These are phyloP conservation scores for Apis mellifera DNA, from an alignment of 1,140 invertebrate genomes.

Conservation along the genomic window Amel_HAv3.1 CM009936.2:10846001-10846500, in stretches of 20 bases:
- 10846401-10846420: background rate
- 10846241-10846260: background rate
- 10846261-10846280: background rate
- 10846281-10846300: background rate
- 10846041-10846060: background rate
- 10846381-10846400: background rate
- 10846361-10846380: conserved; percentile 11
- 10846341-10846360: no score
- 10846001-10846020: background rate
- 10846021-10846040: background rate
- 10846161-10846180: no score
- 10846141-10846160: background rate
- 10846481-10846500: background rate
- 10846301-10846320: background rate
- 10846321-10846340: background rate
- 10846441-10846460: no score
- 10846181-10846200: background rate
- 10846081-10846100: background rate
- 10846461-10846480: background rate
- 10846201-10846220: background rate
- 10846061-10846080: background rate
- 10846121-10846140: background rate
- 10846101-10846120: no score
- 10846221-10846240: background rate
- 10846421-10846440: background rate